Percentiles rank a stretch among this genome's conserved stretches.
phyloP scores from a whole-genome alignment of 2,113 vertebrate genomes.

The Nyctereutes procyonoides region DNA sequence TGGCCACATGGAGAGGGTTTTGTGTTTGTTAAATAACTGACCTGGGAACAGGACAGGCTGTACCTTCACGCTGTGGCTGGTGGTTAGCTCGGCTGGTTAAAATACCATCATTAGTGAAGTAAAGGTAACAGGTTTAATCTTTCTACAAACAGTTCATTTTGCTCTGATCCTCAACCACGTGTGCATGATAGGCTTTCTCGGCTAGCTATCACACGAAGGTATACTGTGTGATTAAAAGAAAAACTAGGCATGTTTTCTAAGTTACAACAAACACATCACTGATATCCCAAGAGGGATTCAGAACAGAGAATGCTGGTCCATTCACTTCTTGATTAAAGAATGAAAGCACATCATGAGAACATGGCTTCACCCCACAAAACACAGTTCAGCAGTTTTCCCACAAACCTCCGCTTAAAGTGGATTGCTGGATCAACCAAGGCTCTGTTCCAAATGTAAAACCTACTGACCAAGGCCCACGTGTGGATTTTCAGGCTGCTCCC shows the following conservation, averaged over 20 bases:
- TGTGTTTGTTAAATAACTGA: neutral
- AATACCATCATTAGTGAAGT: neutral
- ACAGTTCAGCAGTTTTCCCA: neutral
- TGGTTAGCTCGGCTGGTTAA: slow-evolving; percentile 14
- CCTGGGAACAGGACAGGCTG: neutral
- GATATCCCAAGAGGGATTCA: neutral
- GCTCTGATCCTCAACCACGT: neutral
- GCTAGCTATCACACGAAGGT: neutral
- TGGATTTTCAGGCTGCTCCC: neutral
- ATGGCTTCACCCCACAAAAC: slow-evolving; percentile 11
- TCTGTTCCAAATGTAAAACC: neutral
- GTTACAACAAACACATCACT: neutral
- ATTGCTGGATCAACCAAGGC: neutral
- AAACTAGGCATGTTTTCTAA: slow-evolving; percentile 4
- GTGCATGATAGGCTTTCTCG: neutral
- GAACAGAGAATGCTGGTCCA: neutral
- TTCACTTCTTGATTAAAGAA: neutral
- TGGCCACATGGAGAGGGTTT: neutral
- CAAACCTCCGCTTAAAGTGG: neutral
- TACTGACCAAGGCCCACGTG: neutral
- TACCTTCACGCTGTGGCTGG: neutral
- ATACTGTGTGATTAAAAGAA: slow-evolving; percentile 41
- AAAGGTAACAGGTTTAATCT: neutral
- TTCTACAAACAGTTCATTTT: neutral
- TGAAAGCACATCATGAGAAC: neutral